phyloP scores from a whole-genome alignment of 2,888 invertebrate species.

The Cremastinae sp. region DNA sequence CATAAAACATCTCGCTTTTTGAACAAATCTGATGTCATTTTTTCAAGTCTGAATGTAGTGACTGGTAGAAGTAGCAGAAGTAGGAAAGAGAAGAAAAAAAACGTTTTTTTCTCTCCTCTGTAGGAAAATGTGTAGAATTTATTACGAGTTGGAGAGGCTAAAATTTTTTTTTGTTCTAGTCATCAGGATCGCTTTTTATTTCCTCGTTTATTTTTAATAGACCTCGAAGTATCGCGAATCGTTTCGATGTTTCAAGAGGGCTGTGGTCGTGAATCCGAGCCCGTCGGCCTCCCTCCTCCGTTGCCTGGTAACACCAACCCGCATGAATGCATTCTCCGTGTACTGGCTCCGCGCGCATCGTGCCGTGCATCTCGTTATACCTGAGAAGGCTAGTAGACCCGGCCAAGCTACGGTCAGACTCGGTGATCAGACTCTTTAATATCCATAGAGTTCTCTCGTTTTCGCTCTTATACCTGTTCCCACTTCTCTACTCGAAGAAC shows the following conservation, averaged over 20 bases:
- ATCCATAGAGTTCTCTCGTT: neutral
- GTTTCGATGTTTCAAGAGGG: constrained; percentile 46
- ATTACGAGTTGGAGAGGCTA: constrained; percentile 13
- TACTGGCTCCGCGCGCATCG: constrained; percentile 16
- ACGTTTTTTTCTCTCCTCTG: neutral
- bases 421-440: constrained; percentile 26
- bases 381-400: constrained; percentile 37
- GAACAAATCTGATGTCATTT: too few species aligned
- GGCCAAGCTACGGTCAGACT: constrained; percentile 41
- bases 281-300: constrained; percentile 7
- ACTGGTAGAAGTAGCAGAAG: too few species aligned
- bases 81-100: constrained; percentile 2
- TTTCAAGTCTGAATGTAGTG: too few species aligned
- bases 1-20: neutral
- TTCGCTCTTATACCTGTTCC: neutral
- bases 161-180: constrained; percentile 33
- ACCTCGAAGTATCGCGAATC: constrained; percentile 48
- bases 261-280: constrained; percentile 33
- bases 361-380: constrained; percentile 41
- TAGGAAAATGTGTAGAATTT: neutral
- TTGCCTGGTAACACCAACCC: constrained; percentile 52
- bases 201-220: constrained; percentile 40
- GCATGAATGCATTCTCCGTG: constrained; percentile 40
- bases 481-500: neutral
- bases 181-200: constrained; percentile 22